Percentiles rank a stretch among this genome's conserved stretches.
Evolutionary conservation across 2,113 vertebrate genomes (phyloP).

Genomic region (Typhlomys cinereus): DNA sequence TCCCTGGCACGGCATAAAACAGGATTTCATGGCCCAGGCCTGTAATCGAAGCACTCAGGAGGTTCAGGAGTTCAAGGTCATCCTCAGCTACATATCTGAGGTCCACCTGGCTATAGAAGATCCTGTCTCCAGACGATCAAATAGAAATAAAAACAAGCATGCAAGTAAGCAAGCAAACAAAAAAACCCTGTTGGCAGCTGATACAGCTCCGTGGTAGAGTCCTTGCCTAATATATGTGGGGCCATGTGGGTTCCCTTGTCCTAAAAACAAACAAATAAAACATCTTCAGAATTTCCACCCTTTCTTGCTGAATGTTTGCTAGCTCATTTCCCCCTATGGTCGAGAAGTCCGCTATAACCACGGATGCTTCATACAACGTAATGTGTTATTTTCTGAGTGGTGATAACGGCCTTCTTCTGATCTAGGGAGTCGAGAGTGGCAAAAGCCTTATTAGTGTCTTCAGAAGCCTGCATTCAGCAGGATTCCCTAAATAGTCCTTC

Average conservation of each 20-base stretch:
- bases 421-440: background rate
- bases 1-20: background rate
- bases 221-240: background rate
- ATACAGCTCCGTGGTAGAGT: too few species aligned
- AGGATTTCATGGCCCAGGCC: background rate
- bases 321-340: background rate
- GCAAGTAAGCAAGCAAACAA: too few species aligned
- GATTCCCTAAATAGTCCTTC: constrained; percentile 57
- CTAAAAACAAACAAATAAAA: background rate
- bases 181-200: background rate
- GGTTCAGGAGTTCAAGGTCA: background rate
- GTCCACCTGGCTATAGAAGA: background rate
- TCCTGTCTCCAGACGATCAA: background rate
- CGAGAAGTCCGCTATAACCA: background rate
- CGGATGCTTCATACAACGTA: constrained; percentile 30
- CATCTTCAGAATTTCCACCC: background rate
- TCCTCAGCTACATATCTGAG: background rate
- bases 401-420: constrained; percentile 53
- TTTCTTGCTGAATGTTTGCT: background rate
- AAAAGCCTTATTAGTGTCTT: constrained; percentile 1
- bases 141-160: background rate
- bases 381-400: constrained; percentile 53
- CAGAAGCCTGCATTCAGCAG: constrained; percentile 1
- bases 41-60: background rate
- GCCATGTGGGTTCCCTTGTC: too few species aligned